Conservation (phyloP, 1,140 invertebrate species). For the Caerostris darwini region DNA sequence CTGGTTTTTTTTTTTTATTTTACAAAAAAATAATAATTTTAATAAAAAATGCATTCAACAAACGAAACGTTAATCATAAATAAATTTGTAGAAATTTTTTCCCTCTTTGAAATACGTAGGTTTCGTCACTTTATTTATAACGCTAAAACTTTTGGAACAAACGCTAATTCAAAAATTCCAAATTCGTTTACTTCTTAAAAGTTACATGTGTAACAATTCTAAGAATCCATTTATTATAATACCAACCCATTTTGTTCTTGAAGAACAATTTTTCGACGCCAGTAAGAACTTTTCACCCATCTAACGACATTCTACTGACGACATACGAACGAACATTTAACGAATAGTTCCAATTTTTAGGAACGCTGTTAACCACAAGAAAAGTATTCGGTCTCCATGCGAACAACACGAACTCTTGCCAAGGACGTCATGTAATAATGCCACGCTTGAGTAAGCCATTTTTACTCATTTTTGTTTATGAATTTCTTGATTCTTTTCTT, state of each 20-base stretch:
- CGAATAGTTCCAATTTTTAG: not conserved
- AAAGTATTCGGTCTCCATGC: not conserved
- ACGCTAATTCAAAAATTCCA: no score
- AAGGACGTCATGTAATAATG: conserved; percentile 24
- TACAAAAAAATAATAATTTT: no score
- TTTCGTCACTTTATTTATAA: no score
- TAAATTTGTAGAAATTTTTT: no score
- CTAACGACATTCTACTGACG: not conserved
- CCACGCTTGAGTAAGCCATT: conserved; percentile 6
- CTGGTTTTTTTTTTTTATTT: no score
- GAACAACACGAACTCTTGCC: not conserved
- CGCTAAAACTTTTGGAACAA: no score
- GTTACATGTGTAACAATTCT: not conserved
- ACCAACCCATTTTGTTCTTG: not conserved
- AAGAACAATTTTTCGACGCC: not conserved
- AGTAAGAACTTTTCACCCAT: not conserved
- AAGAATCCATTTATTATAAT: not conserved
- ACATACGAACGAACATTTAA: not conserved
- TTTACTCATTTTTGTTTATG: conserved; percentile 5
- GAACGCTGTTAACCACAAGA: not conserved
- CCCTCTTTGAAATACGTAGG: no score
- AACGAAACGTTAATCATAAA: no score
- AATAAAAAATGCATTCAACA: no score
- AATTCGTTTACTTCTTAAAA: not conserved
- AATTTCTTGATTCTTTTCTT: not conserved